Evolutionary conservation across 2,113 vertebrate species (phyloP), one percentile per base, ranked within the genome.

Genomic region (Odontesthes bonariensis): DNA sequence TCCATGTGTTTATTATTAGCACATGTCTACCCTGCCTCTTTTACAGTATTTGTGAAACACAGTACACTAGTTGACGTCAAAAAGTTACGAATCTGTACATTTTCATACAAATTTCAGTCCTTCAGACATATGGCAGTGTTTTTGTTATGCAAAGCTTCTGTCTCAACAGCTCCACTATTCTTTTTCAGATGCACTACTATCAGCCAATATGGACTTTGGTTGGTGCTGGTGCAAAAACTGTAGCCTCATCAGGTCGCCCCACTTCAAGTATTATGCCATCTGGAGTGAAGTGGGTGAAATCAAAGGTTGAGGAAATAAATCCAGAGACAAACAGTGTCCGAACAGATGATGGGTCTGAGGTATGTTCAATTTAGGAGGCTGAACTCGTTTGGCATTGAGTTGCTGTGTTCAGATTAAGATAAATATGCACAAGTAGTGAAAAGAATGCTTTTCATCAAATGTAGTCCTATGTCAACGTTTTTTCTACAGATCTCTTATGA

Each of bases 201-300:
- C 98, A 99, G 90, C 98, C 98, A 0, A 88, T 99, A 59, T 99
- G 98, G 98, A 99, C 98, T 0, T 88, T 99, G 62, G 98, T 98
- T 61, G 98, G 98, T 0, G 98, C 95, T 22, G 98, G 98, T 8
- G 96, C 96, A 31, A 99, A 99, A 84, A 90, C 73, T 5, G 6
- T 97, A 12, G 86, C 81, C 8, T 75, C 87, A 0, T 98, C 97
- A 0, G 94, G 89, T 0, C 96, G 96, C 0, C 44, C 96, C 9
- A 99, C 93, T 1, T 91, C 71, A 0, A 96, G 91, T 0, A 89
- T 98, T 13, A 93, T 99, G 17, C 98, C 98, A 0, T 87, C 93
- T 13, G 97, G 97, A 16, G 96, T 99, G 8, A 94, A 95, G 53
- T 98, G 97, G 97, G 94, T 99, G 89, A 95, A 95, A 84, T 96